Percentiles rank a stretch among this genome's conserved stretches.
Evolutionary conservation across 2,888 invertebrate genomes (phyloP).

Genomic region (Drosophila mercatorum): DNA sequence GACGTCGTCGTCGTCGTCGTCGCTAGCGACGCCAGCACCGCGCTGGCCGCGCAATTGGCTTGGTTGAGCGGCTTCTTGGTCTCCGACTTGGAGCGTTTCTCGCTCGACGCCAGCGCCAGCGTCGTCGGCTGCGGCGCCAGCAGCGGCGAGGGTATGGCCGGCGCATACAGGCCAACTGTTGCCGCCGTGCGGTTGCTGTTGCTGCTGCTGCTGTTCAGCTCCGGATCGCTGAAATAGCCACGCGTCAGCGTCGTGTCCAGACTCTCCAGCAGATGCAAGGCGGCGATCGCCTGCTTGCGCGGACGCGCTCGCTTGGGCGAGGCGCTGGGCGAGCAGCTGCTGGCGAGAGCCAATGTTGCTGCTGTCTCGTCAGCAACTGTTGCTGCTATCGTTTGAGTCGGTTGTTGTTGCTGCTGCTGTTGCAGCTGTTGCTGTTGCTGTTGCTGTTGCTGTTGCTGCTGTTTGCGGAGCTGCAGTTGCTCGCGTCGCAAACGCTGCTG

Average conservation of each 20-base stretch:
- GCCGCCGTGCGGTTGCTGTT: slow-evolving; percentile 21
- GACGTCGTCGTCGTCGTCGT: slow-evolving; percentile 8
- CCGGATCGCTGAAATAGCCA: slow-evolving; percentile 84
- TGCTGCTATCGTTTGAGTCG: slow-evolving; percentile 32
- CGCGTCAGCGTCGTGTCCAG: slow-evolving; percentile 79
- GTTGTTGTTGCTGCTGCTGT: slow-evolving; percentile 41
- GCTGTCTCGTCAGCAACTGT: neutral
- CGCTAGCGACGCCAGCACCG: slow-evolving; percentile 22
- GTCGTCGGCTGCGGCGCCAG: slow-evolving; percentile 35
- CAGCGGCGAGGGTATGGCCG: slow-evolving; percentile 52
- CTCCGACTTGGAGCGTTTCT: slow-evolving; percentile 85
- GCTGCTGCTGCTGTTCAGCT: slow-evolving; percentile 69
- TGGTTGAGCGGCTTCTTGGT: slow-evolving; percentile 83
- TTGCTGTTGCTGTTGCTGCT: slow-evolving; percentile 61
- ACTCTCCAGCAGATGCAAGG: slow-evolving; percentile 76
- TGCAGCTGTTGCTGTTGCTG: slow-evolving; percentile 35
- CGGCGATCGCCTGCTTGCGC: slow-evolving; percentile 65
- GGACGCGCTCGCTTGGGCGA: slow-evolving; percentile 76
- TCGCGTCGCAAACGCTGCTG: slow-evolving; percentile 74
- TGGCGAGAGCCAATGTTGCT: slow-evolving; percentile 14
- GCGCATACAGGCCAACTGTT: slow-evolving; percentile 51
- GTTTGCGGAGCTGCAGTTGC: slow-evolving; percentile 70
- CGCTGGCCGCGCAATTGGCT: slow-evolving; percentile 20
- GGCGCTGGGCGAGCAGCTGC: slow-evolving; percentile 53
- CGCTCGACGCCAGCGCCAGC: slow-evolving; percentile 25